phyloP scores from a whole-genome alignment of 2,797 vertebrate species.

The Danio jaintianensis region DNA sequence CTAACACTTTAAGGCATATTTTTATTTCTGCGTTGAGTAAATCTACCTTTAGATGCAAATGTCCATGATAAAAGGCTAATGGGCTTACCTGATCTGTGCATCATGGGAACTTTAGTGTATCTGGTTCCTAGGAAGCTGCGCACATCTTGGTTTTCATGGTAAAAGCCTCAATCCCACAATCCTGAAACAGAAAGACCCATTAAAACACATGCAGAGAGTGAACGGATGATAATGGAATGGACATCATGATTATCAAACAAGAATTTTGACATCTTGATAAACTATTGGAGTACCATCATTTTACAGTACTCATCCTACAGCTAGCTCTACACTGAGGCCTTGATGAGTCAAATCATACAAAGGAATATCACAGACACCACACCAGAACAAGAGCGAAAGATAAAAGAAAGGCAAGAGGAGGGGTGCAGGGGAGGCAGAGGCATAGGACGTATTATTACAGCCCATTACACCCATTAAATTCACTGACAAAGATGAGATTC shows the following conservation, averaged over 20 bases:
- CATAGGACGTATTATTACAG: slow-evolving; percentile 62
- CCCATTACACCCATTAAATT: slow-evolving; percentile 66
- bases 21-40: no score
- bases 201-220: not conserved
- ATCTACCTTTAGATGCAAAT: no score
- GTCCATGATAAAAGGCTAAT: not conserved
- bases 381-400: slow-evolving; percentile 46
- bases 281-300: slow-evolving; percentile 41
- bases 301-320: slow-evolving; percentile 44
- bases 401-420: slow-evolving; percentile 52
- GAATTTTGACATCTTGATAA: slow-evolving; percentile 11
- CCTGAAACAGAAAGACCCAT: slow-evolving; percentile 59
- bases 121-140: slow-evolving; percentile 73
- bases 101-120: slow-evolving; percentile 77
- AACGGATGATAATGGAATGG: not conserved
- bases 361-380: slow-evolving; percentile 52
- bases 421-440: slow-evolving; percentile 49
- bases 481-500: slow-evolving; percentile 64
- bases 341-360: slow-evolving; percentile 54
- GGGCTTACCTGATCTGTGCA: slow-evolving; percentile 74
- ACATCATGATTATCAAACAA: not conserved
- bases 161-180: slow-evolving; percentile 74
- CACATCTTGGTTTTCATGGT: slow-evolving; percentile 59
- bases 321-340: slow-evolving; percentile 41
- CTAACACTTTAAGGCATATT: no score